Base-by-base conservation (phyloP, 2,888 invertebrate genomes). In the Ephialtes manifestator region DNA sequence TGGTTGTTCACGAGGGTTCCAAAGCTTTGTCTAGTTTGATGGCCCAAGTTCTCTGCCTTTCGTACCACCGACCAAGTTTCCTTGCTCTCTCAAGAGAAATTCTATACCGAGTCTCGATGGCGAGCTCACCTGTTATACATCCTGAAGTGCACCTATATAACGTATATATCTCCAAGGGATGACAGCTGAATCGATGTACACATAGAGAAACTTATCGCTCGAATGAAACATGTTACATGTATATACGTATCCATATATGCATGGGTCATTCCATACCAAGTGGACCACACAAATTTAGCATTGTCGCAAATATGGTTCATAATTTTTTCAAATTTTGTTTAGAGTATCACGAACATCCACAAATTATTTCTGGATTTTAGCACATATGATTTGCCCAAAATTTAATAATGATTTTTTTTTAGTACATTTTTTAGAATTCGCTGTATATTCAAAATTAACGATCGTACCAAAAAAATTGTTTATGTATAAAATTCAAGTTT, bases 121-220 rank as follows among this genome's bases (percentile, higher is more conserved):
- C 39, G 13, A 18, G 67, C 20, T 24, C 75, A 78, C 74, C 70
- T 51, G 79, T 48, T 55, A 58, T 53, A 48, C 24, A 71, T 24
- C 15, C 71, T n/a, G 35, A 18, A 20, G 11, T 18, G 48, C 58
- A 58, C 43, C 35, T 15, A 46, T 15, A 46, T 13, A 28, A 35
- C 46, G 15, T 18, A 28, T 35, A 31, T 13, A 31, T 63, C 28
- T 18, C 15, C 11, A 31, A 65, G 55, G 75, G 70, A 60, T 35
- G 71, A 75, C 70, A 76, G 70, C 24, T 58, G 71, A 76, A 80
- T 80, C 75, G 83, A 75, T 71, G 58, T 24, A 18, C 55, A 75
- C 72, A 53, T 11, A 7, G 75, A 55, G 75, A 84, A 84, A 84
- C 80, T 84, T 84, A 84, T 84, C 83, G 83, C 53, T 70, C 48